phyloP scores from a whole-genome alignment of 2,113 vertebrate species.

The Gymnogyps californianus region DNA sequence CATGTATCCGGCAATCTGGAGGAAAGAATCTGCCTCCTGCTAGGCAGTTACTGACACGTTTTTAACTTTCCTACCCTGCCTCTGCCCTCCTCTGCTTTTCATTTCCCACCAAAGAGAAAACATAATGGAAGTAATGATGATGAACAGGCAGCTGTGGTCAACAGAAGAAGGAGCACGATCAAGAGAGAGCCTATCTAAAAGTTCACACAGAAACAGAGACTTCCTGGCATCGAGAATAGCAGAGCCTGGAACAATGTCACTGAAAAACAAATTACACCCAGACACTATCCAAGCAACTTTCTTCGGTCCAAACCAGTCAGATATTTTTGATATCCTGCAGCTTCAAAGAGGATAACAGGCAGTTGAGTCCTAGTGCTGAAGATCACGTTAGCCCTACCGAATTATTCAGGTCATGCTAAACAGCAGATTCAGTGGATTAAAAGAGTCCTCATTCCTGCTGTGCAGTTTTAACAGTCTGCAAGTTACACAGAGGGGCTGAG shows the following conservation, averaged over 20 bases:
- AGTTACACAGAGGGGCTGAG: slow-evolving; percentile 20
- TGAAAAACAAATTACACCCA: slow-evolving; percentile 42
- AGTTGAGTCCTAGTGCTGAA: slow-evolving; percentile 51
- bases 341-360: slow-evolving; percentile 47
- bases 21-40: not conserved
- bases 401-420: slow-evolving; percentile 68
- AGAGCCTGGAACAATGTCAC: not conserved
- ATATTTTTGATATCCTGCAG: slow-evolving; percentile 56
- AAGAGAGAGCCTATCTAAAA: not conserved
- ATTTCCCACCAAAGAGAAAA: not conserved
- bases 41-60: not conserved
- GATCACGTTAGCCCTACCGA: slow-evolving; percentile 41
- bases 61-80: not conserved
- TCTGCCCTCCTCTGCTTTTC: slow-evolving; percentile 13
- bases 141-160: not conserved
- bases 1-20: not conserved
- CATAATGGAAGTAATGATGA: not conserved
- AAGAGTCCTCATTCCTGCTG: slow-evolving; percentile 32
- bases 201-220: not conserved
- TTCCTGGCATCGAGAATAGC: not conserved
- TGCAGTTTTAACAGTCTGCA: slow-evolving; percentile 37
- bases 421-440: slow-evolving; percentile 64
- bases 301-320: slow-evolving; percentile 32
- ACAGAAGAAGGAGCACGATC: not conserved
- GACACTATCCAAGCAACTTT: not conserved